A percentile compares a stretch with the other conserved stretches of the same genome.
phyloP scores from a whole-genome alignment of 1,140 invertebrate genomes.

The Eumeta japonica region DNA sequence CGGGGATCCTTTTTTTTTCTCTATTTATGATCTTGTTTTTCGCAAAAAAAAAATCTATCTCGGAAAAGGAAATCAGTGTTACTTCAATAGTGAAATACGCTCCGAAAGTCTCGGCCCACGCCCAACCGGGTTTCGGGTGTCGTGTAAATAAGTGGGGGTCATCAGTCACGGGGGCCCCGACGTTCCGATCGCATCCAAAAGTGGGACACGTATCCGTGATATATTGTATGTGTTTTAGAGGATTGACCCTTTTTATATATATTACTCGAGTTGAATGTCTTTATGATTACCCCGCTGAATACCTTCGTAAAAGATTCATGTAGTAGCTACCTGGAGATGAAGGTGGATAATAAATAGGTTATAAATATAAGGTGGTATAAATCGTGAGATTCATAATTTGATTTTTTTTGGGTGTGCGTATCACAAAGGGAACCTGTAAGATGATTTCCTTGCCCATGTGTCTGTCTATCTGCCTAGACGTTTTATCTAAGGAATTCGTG shows the following conservation, averaged over 20 bases:
- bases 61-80: constrained; percentile 22
- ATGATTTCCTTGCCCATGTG: no score
- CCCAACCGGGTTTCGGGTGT: no score
- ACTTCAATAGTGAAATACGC: no score
- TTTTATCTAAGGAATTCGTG: no score
- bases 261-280: no score
- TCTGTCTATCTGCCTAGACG: no score
- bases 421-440: no score
- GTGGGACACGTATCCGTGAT: constrained; percentile 24
- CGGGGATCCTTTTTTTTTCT: not conserved
- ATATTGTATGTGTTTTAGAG: constrained; percentile 27
- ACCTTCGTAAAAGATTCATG: no score
- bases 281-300: no score
- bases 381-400: constrained; percentile 33
- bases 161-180: constrained; percentile 35
- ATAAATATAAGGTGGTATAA: constrained; percentile 36
- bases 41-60: constrained; percentile 7
- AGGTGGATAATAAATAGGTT: constrained; percentile 37
- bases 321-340: constrained; percentile 27
- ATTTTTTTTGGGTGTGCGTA: no score
- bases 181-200: constrained; percentile 14
- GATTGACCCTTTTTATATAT: constrained; percentile 36
- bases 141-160: constrained; percentile 31
- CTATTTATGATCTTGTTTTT: constrained; percentile 1
- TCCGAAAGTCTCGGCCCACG: no score